Percentiles rank a stretch among this genome's conserved stretches.
phyloP scores from a whole-genome alignment of 2,888 invertebrate species.

The Drosophila austrosaltans region DNA sequence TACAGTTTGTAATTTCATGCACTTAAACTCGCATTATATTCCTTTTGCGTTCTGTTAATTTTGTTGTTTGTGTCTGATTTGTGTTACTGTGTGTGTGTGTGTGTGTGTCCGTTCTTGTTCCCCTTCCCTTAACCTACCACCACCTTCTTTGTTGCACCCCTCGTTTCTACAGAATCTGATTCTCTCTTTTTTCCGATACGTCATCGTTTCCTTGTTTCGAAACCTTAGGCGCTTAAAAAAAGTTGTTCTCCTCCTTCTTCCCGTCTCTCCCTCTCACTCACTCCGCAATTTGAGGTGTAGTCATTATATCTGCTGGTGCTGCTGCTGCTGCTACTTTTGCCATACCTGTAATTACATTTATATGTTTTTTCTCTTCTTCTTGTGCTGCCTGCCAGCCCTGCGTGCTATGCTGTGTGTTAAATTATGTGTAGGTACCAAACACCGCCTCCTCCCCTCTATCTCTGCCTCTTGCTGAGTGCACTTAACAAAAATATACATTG shows the following conservation, averaged over 20 bases:
- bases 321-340: conserved; percentile 40
- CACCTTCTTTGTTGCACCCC: neutral
- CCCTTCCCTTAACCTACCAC: conserved; percentile 20
- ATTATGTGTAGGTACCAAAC: conserved; percentile 30
- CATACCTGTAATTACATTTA: conserved; percentile 69
- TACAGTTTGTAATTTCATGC: conserved; percentile 68
- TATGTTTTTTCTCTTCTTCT: conserved; percentile 40
- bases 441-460: neutral
- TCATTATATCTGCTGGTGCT: conserved; percentile 57
- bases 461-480: conserved; percentile 3
- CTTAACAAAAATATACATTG: conserved; percentile 1
- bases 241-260: conserved; percentile 11
- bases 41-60: conserved; percentile 61
- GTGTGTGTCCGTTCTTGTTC: conserved; percentile 64
- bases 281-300: conserved; percentile 66
- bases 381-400: conserved; percentile 33
- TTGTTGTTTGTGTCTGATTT: conserved; percentile 73
- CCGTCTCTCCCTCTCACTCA: conserved; percentile 32
- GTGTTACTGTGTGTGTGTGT: conserved; percentile 53
- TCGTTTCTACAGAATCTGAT: conserved; percentile 16
- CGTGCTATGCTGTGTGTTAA: conserved; percentile 44
- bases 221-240: conserved; percentile 56
- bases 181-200: conserved; percentile 49
- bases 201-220: conserved; percentile 62
- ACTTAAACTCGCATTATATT: conserved; percentile 72